Evolutionary conservation across 2,797 vertebrate species (phyloP).

Genomic region (Propithecus deckenii): DNA sequence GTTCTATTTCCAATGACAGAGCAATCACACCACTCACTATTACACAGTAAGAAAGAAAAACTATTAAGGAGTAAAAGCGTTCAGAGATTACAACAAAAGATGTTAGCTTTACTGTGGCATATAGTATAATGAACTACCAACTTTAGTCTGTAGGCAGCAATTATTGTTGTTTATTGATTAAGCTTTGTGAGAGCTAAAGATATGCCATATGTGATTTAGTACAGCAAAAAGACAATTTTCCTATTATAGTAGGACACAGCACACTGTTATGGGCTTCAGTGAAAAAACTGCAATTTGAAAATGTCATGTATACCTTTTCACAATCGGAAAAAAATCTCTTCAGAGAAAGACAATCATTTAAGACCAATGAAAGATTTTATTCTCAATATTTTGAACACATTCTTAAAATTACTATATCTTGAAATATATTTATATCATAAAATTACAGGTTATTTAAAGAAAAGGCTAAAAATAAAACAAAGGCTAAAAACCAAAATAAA

Average conservation of each 20-base stretch:
- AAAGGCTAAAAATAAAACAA: neutral
- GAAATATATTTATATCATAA: neutral
- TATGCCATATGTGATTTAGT: neutral
- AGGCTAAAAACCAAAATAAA: neutral
- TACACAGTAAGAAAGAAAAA: neutral
- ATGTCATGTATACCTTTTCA: neutral
- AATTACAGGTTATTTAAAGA: neutral
- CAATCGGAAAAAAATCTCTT: neutral
- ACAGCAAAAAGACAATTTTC: constrained; percentile 7
- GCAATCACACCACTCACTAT: neutral
- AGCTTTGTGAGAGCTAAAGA: neutral
- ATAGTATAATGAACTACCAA: neutral
- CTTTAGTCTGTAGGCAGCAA: neutral
- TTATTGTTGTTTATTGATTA: constrained; percentile 8
- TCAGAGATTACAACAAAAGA: neutral
- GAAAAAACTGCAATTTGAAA: neutral
- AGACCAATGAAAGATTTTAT: neutral
- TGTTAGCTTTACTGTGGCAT: neutral
- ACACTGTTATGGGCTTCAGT: neutral
- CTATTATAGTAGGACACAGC: constrained; percentile 8
- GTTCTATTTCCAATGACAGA: neutral
- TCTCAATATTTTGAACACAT: constrained; percentile 1
- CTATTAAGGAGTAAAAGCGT: neutral
- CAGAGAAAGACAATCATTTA: neutral
- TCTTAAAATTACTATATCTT: neutral